phyloP scores from a whole-genome alignment of 2,797 vertebrate species.

The Xyrichtys novacula region DNA sequence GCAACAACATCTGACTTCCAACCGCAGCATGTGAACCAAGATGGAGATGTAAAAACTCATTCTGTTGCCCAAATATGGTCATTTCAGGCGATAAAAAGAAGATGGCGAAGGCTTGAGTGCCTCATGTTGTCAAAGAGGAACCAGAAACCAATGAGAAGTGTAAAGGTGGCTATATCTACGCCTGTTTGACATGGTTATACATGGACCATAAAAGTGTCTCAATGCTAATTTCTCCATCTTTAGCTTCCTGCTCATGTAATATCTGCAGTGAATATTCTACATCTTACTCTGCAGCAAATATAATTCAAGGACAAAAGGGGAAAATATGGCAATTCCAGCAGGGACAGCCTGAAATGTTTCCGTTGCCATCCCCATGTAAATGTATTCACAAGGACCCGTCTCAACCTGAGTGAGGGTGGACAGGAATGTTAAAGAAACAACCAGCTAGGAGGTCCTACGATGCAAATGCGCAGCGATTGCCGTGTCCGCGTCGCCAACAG shows the following conservation, averaged over 20 bases:
- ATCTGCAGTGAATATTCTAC: constrained; percentile 25
- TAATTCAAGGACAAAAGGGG: constrained; percentile 49
- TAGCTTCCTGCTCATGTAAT: background rate
- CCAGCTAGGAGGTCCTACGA: constrained; percentile 34
- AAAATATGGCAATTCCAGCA: constrained; percentile 45
- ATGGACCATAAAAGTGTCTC: constrained; percentile 6
- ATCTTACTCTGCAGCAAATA: constrained; percentile 26
- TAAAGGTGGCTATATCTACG: too few relatives aligned
- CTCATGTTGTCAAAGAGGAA: too few relatives aligned
- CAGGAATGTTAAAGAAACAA: constrained; percentile 59
- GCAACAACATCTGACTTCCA: too few relatives aligned
- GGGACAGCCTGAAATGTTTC: constrained; percentile 38
- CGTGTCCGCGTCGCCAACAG: constrained; percentile 52
- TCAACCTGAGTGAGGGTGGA: constrained; percentile 54
- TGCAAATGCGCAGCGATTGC: constrained; percentile 44
- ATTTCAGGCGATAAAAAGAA: too few relatives aligned
- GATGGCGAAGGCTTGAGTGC: too few relatives aligned
- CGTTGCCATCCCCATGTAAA: constrained; percentile 53
- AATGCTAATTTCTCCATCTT: constrained; percentile 6
- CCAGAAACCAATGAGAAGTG: too few relatives aligned
- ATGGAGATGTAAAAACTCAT: too few relatives aligned
- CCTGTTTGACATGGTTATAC: too few relatives aligned
- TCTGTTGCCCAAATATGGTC: too few relatives aligned
- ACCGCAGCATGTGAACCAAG: too few relatives aligned
- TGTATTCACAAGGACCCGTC: constrained; percentile 54